Conservation (phyloP, 2,797 vertebrate genomes). For the Leucoraja ocellata region DNA sequence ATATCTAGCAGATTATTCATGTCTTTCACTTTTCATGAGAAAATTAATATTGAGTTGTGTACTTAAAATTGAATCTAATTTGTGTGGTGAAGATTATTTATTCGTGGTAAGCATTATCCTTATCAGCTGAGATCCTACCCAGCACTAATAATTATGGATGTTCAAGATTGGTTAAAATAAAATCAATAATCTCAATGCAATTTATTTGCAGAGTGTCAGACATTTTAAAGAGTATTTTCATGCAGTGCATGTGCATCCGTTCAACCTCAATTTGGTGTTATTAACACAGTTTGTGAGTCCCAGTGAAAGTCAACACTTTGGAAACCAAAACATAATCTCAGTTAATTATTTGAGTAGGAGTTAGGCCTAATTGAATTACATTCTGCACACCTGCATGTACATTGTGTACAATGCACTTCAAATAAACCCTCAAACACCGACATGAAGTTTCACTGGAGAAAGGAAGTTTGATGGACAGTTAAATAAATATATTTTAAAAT, state of each 20-base stretch:
- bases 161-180: not conserved
- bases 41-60: constrained; percentile 9
- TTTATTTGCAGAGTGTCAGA: not conserved
- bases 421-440: not conserved
- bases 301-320: not conserved
- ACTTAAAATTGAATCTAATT: constrained; percentile 10
- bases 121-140: not conserved
- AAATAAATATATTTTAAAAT: not conserved
- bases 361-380: not conserved
- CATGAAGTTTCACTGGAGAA: not conserved
- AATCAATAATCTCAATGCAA: not conserved
- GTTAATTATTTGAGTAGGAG: not conserved
- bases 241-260: not conserved
- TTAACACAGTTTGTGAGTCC: not conserved
- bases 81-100: not conserved
- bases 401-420: not conserved
- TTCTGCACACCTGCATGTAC: not conserved
- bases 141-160: not conserved
- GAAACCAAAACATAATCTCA: not conserved
- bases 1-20: not conserved
- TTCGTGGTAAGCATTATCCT: not conserved
- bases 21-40: not conserved
- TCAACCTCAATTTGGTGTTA: not conserved
- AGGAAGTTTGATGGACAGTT: not conserved
- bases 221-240: not conserved